These are phyloP conservation scores for Lutjanus erythropterus DNA, from an alignment of 2,113 vertebrate genomes.

Conservation along the genomic window DNA sequence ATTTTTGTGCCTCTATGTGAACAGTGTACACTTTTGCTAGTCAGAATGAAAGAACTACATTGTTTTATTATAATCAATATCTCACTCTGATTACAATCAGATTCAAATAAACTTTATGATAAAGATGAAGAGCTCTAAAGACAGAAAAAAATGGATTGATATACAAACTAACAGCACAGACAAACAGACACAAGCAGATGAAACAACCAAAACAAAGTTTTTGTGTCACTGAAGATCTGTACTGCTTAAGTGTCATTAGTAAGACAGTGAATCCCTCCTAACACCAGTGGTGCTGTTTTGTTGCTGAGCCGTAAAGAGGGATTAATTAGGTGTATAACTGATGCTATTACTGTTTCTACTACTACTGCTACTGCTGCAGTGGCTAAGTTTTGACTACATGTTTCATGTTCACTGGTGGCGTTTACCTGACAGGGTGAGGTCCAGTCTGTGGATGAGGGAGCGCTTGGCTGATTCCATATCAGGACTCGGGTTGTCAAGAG, in stretches of 20 bases:
- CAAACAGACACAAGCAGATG: not conserved
- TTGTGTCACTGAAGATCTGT: not conserved
- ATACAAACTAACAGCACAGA: not conserved
- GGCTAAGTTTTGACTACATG: not conserved
- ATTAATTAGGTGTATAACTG: not conserved
- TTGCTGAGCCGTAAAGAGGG: not conserved
- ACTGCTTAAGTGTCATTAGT: not conserved
- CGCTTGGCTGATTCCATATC: constrained; percentile 98
- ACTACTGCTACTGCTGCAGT: not conserved
- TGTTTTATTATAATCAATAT: not conserved
- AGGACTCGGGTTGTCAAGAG: constrained; percentile 95
- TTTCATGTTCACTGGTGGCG: not conserved
- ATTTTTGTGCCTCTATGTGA: not conserved
- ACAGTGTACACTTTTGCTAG: not conserved
- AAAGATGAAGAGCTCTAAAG: not conserved
- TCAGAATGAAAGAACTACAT: not conserved
- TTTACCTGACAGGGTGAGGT: constrained; percentile 96
- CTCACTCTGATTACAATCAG: not conserved
- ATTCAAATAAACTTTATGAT: not conserved
- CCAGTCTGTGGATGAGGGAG: constrained; percentile 95
- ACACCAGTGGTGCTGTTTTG: not conserved
- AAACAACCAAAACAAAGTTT: not conserved
- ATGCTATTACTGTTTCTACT: not conserved
- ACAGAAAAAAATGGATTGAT: not conserved
- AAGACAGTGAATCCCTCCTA: not conserved